Evolutionary conservation across 2,797 vertebrate genomes (phyloP), one percentile per base, ranked within the genome.

Genomic region (Peromyscus attwateri): DNA sequence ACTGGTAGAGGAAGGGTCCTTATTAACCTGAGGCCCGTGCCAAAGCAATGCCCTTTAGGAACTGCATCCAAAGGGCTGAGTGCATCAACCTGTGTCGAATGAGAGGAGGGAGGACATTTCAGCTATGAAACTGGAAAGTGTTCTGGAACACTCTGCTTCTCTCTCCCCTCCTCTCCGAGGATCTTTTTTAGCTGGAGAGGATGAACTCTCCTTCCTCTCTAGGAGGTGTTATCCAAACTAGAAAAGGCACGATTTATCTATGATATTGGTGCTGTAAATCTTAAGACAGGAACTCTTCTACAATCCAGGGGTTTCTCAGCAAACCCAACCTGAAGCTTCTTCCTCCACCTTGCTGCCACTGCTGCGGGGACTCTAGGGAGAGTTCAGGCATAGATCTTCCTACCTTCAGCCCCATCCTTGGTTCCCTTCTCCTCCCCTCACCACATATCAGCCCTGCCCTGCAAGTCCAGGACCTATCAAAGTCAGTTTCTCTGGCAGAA

Each of bases 181-280:
- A 79, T 57, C 73, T 6, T 29, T 57, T 73, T 40, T 40, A 55
- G 29, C 64, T 89, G 16, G 37, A 85, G 37, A 93, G 71, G 79
- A 93, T 19, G 12, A 90, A 83, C 5, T 92, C 70, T 95, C 83
- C 37, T 90, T 57, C 17, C 34, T 94, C 83, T 60, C 87, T 25
- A 90, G 83, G 62, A 97, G 71, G 60, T 94, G 12, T 73, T 87
- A 77, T 94, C 73, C 64, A 95, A 97, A 76, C 34, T 87, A 97
- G 93, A 84, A 90, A 93, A 91, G 84, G 23, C 68, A 92, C 49
- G 60, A 34, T 66, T 37, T 73, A 73, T 80, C n/a, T 40, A 31
- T 29, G 95, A 93, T 88, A 85, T 76, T 55, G 83, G 79, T 94
- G 91, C 92, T 95, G 21, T 92, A 95, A 95, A 52, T 80, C 80